Evolutionary conservation across 2,797 vertebrate species (phyloP).

Genomic region (Melanotaenia pygmaea): DNA sequence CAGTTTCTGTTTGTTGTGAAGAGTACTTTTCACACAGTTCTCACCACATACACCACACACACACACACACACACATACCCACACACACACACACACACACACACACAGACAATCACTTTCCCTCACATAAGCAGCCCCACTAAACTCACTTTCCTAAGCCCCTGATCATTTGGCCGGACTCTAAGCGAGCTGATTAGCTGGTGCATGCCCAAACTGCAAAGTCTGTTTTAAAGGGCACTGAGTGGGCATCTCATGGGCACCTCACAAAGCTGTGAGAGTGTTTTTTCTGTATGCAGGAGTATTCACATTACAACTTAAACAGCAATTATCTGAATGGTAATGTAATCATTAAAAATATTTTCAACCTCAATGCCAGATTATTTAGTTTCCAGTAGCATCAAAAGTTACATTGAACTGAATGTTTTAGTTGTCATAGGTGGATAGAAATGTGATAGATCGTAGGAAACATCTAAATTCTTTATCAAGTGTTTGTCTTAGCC

Average conservation of each 20-base stretch:
- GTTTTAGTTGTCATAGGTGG: neutral
- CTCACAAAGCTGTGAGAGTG: constrained; percentile 3
- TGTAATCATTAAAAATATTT: neutral
- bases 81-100: neutral
- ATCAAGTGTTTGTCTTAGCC: neutral
- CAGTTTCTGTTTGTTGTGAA: constrained; percentile 58
- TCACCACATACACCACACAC: constrained; percentile 5
- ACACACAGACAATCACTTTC: constrained; percentile 28
- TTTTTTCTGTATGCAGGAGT: neutral
- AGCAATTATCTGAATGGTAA: neutral
- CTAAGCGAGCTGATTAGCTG: constrained; percentile 70
- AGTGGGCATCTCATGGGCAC: constrained; percentile 39
- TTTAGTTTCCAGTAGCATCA: neutral
- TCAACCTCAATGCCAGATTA: neutral
- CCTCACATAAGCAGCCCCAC: constrained; percentile 47
- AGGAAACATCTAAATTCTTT: neutral
- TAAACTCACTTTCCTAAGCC: constrained; percentile 70
- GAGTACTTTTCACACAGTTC: constrained; percentile 51
- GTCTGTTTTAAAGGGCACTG: constrained; percentile 56
- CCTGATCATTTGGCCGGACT: constrained; percentile 60
- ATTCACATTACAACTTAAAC: neutral
- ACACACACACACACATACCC: neutral
- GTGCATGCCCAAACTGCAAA: constrained; percentile 57
- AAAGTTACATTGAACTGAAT: neutral
- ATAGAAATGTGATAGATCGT: neutral